Base-by-base conservation (phyloP, 2,113 vertebrate species). In the Pomatostomus ruficeps region DNA sequence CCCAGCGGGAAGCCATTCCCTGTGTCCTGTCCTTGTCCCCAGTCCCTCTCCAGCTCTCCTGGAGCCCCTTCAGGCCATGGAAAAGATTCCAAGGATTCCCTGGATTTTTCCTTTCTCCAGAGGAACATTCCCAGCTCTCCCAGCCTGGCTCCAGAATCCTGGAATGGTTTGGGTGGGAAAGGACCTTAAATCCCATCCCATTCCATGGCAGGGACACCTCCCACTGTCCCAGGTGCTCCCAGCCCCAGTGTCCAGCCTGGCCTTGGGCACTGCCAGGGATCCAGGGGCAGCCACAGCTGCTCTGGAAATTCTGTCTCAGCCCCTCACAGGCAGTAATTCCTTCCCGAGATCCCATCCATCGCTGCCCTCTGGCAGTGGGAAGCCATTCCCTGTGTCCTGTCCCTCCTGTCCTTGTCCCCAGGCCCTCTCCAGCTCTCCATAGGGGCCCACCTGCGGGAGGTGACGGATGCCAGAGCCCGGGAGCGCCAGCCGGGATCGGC, bases 141-240 rank as follows among this genome's bases (percentile, higher is more conserved):
- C n/a, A n/a, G n/a, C n/a, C n/a, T n/a, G n/a, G n/a, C n/a, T n/a
- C n/a, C n/a, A n/a, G n/a, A n/a, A n/a, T n/a, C n/a, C n/a, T n/a
- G n/a, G n/a, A n/a, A n/a, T n/a, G n/a, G n/a, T n/a, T n/a, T n/a
- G n/a, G n/a, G n/a, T n/a, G n/a, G n/a, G n/a, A n/a, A n/a, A n/a
- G n/a, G n/a, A n/a, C n/a, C n/a, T n/a, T n/a, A n/a, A n/a, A n/a
- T n/a, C n/a, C n/a, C n/a, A n/a, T n/a, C n/a, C n/a, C n/a, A n/a
- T n/a, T n/a, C n/a, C n/a, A n/a, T n/a, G n/a, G 71, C 40, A 73
- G 70, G 31, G 70, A 55, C 43, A 66, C 1, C 15, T 66, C 6
- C 7, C 38, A 21, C 33, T 1, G 0, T 33, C 36, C 23, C 86
- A 66, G 33, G 12, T 0, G 76, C 0, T 66, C 63, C 42, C 16